Evolutionary conservation across 2,888 invertebrate species (phyloP).

Genomic region (Heteromyza rotundicornis): DNA sequence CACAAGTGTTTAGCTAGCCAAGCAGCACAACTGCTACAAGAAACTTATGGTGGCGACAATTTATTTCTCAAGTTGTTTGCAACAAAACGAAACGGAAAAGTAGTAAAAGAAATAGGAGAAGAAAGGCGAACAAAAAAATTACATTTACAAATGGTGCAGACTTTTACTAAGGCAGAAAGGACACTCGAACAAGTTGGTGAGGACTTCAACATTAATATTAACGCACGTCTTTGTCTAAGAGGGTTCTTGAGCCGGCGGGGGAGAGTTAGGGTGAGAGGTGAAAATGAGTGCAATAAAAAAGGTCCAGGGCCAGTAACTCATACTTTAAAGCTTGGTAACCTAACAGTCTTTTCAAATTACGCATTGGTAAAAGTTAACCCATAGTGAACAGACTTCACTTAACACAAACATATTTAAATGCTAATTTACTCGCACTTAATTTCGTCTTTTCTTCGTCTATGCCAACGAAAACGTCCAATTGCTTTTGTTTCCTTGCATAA

Average conservation of each 20-base stretch:
- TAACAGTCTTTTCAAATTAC: too few relatives aligned
- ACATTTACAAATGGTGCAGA: neutral
- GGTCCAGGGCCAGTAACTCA: too few relatives aligned
- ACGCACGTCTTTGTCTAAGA: too few relatives aligned
- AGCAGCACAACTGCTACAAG: neutral
- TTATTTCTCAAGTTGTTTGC: neutral
- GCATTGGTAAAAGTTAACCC: too few relatives aligned
- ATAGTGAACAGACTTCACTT: too few relatives aligned
- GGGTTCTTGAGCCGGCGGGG: too few relatives aligned
- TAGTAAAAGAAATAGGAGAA: neutral
- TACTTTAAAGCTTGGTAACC: too few relatives aligned
- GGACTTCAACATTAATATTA: too few relatives aligned
- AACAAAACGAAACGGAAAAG: neutral
- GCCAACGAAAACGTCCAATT: neutral
- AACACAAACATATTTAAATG: neutral
- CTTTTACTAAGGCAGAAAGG: neutral
- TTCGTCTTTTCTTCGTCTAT: neutral
- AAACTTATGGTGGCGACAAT: neutral
- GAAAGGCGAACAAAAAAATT: neutral
- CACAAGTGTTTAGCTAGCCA: conserved; percentile 3
- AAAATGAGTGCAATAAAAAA: too few relatives aligned
- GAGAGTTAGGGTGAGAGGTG: too few relatives aligned
- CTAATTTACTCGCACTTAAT: neutral
- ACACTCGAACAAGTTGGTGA: neutral
- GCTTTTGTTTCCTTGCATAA: neutral